Percentiles rank a stretch among this genome's conserved stretches.
Evolutionary conservation across 2,888 invertebrate genomes (phyloP).

Genomic region (Loripinus fragilis): DNA sequence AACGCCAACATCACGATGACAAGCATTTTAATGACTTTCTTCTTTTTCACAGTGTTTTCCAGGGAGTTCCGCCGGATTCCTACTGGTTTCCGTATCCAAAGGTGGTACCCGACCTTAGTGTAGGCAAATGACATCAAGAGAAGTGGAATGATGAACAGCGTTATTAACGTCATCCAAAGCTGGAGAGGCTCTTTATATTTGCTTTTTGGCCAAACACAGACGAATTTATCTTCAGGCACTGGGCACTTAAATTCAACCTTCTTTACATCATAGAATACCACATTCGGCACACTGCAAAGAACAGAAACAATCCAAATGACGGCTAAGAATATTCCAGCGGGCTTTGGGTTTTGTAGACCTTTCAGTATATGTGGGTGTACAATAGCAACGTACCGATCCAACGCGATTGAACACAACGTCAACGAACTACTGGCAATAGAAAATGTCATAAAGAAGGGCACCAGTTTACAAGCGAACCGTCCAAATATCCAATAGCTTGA

Average conservation of each 20-base stretch:
- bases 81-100: slow-evolving; percentile 67
- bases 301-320: slow-evolving; percentile 68
- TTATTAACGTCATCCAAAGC: slow-evolving; percentile 62
- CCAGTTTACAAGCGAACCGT: slow-evolving; percentile 67
- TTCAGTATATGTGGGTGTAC: slow-evolving; percentile 71
- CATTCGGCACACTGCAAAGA: slow-evolving; percentile 65
- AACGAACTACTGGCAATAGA: slow-evolving; percentile 69
- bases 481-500: slow-evolving; percentile 67
- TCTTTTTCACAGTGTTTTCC: slow-evolving; percentile 64
- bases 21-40: slow-evolving; percentile 74
- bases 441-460: slow-evolving; percentile 69
- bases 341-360: slow-evolving; percentile 59
- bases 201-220: slow-evolving; percentile 59
- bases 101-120: slow-evolving; percentile 65
- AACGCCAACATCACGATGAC: slow-evolving; percentile 70
- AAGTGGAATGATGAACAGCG: slow-evolving; percentile 67
- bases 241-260: slow-evolving; percentile 35
- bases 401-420: slow-evolving; percentile 70
- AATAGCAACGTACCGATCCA: slow-evolving; percentile 72
- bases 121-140: slow-evolving; percentile 67
- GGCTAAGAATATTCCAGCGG: slow-evolving; percentile 57
- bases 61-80: slow-evolving; percentile 56
- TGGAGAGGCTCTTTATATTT: slow-evolving; percentile 51
- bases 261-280: slow-evolving; percentile 58
- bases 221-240: slow-evolving; percentile 13